Evolutionary conservation across 2,113 vertebrate genomes (phyloP).

Genomic region (Laterallus jamaicensis): DNA sequence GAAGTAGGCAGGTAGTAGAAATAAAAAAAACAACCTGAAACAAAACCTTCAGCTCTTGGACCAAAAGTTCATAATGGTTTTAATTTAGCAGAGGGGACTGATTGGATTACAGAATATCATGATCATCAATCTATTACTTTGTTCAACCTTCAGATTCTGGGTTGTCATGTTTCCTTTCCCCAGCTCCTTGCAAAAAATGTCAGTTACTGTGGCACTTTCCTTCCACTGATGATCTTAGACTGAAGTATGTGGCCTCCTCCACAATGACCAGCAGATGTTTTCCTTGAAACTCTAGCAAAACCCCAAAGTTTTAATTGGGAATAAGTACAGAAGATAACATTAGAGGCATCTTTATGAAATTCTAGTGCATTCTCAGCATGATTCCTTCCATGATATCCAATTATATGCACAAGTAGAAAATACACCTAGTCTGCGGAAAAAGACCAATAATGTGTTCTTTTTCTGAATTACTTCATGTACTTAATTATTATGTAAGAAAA

Average conservation of each 20-base stretch:
- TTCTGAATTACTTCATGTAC: background rate
- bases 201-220: background rate
- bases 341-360: background rate
- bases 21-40: background rate
- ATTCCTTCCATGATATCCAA: background rate
- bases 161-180: background rate
- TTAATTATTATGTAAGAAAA: background rate
- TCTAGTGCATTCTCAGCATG: background rate
- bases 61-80: background rate
- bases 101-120: background rate
- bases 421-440: background rate
- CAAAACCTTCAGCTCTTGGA: background rate
- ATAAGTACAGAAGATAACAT: background rate
- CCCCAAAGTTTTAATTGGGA: fast-evolving
- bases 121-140: background rate
- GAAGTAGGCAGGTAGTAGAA: background rate
- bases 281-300: background rate
- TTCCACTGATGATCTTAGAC: background rate
- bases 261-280: background rate
- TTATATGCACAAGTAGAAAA: background rate
- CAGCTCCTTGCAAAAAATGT: background rate
- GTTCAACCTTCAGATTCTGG: background rate
- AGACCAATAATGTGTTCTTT: background rate
- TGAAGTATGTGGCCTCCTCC: background rate
- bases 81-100: background rate